Evolutionary conservation across 2,888 invertebrate species (phyloP).

Genomic region (Schizaphis graminum): DNA sequence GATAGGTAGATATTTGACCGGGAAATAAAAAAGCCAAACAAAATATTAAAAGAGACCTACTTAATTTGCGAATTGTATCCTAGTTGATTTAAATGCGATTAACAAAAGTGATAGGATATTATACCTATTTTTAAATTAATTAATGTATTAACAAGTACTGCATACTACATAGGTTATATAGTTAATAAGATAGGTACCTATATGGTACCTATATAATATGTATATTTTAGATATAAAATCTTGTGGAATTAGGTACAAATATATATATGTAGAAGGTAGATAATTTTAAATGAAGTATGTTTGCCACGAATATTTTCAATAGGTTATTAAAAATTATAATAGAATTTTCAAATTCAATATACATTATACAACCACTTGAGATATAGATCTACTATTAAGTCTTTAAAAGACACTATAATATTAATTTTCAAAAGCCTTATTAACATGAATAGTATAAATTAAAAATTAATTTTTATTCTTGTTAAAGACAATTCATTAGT

Average conservation of each 20-base stretch:
- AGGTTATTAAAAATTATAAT: not conserved
- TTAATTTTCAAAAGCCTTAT: not conserved
- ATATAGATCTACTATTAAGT: not conserved
- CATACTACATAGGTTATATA: not conserved
- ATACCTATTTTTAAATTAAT: not conserved
- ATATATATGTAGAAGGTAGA: not conserved
- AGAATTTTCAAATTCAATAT: not conserved
- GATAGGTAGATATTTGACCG: not conserved
- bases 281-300: not conserved
- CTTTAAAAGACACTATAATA: not conserved
- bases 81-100: not conserved
- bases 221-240: not conserved
- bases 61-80: not conserved
- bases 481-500: too few species aligned
- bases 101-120: not conserved
- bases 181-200: not conserved
- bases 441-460: not conserved
- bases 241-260: not conserved
- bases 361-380: not conserved
- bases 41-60: not conserved
- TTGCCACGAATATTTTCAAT: not conserved
- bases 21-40: not conserved
- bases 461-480: not conserved
- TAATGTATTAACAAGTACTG: not conserved
- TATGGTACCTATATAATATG: not conserved